Conservation (phyloP, 2,888 invertebrate species). For the Lottia gigantea region DNA sequence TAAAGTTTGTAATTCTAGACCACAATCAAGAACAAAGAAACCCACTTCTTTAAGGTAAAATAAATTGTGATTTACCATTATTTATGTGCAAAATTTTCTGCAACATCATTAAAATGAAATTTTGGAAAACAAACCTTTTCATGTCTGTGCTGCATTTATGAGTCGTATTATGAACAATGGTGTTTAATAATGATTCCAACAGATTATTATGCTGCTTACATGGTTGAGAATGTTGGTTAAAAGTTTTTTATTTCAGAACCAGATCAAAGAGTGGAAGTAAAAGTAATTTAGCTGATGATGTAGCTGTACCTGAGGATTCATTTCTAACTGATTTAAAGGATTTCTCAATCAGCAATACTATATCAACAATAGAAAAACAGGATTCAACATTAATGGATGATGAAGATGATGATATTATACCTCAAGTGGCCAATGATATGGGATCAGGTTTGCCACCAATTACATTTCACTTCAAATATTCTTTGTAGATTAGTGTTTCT, state of each 20-base stretch:
- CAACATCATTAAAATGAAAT: too few species aligned
- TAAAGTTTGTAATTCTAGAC: constrained; percentile 22
- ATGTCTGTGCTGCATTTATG: too few species aligned
- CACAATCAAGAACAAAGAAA: constrained; percentile 43
- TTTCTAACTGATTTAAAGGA: constrained; percentile 59
- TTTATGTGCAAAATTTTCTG: neutral
- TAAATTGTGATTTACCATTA: too few species aligned
- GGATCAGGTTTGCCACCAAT: constrained; percentile 59
- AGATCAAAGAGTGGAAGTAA: constrained; percentile 21
- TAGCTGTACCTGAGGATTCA: constrained; percentile 57
- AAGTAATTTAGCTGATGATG: constrained; percentile 53
- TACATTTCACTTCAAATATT: too few species aligned
- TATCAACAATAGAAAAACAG: constrained; percentile 50
- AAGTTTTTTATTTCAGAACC: too few species aligned
- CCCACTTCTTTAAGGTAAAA: constrained; percentile 42
- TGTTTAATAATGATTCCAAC: too few species aligned
- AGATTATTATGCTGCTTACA: neutral
- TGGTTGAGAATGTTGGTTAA: too few species aligned
- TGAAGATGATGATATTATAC: constrained; percentile 59
- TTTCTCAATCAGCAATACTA: constrained; percentile 51
- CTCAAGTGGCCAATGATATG: constrained; percentile 63
- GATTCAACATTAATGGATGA: constrained; percentile 35
- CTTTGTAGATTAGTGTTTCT: too few species aligned
- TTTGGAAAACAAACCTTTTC: too few species aligned
- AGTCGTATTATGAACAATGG: too few species aligned